Conservation (phyloP, 2,888 invertebrate genomes). For the Lypha dubia region DNA sequence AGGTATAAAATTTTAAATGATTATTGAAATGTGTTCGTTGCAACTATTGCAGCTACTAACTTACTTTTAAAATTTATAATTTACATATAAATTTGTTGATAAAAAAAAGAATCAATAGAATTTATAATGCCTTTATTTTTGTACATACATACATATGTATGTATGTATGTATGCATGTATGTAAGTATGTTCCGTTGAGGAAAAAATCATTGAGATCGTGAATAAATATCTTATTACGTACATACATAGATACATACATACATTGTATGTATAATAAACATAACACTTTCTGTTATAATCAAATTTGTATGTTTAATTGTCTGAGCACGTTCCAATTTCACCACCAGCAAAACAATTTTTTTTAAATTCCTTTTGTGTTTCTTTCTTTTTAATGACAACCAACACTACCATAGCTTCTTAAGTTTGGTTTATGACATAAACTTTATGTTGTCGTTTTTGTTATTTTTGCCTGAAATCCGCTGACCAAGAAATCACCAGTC, state of each 20-base stretch:
- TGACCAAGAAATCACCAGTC: conserved; percentile 53
- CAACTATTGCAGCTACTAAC: no score
- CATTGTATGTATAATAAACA: no score
- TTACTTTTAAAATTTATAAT: background rate
- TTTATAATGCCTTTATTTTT: conserved; percentile 10
- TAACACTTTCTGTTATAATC: conserved; percentile 53
- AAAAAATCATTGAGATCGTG: conserved; percentile 25
- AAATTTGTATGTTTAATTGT: conserved; percentile 59
- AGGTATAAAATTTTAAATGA: no score
- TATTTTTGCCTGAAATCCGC: conserved; percentile 3
- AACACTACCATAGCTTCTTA: conserved; percentile 62
- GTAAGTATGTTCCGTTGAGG: background rate
- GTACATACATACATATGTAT: no score
- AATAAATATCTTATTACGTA: conserved; percentile 60
- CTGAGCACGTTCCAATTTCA: conserved; percentile 68
- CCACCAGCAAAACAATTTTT: conserved; percentile 5
- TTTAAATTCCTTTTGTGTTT: conserved; percentile 43
- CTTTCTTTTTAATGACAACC: conserved; percentile 45
- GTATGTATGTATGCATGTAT: conserved; percentile 26
- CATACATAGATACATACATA: no score
- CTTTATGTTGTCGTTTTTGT: background rate
- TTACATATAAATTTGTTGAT: background rate
- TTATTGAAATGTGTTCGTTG: conserved; percentile 7
- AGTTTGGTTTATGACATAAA: no score
- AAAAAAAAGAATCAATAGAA: background rate